phyloP scores from a whole-genome alignment of 2,113 vertebrate genomes.

The Conger conger region DNA sequence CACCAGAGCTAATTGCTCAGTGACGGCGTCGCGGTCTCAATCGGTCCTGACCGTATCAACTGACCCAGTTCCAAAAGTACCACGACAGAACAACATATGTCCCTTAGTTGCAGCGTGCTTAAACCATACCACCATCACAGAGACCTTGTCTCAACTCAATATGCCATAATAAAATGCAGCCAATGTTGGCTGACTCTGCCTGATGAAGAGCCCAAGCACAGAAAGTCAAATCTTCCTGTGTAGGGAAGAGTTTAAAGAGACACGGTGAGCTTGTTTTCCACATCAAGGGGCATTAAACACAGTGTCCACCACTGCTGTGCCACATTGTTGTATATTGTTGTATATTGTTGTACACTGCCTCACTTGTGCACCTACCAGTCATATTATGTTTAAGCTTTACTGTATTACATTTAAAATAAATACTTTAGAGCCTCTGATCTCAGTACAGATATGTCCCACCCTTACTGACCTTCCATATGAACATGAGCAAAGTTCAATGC shows the following conservation, averaged over 20 bases:
- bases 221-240: neutral
- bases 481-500: too few species aligned
- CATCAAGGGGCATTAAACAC: neutral
- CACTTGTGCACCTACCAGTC: neutral
- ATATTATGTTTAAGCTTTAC: neutral
- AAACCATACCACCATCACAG: neutral
- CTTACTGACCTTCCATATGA: neutral
- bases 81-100: neutral
- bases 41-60: neutral
- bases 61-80: neutral
- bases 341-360: neutral
- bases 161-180: neutral
- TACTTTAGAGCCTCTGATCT: too few species aligned
- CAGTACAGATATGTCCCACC: neutral
- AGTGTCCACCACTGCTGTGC: neutral
- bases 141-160: neutral
- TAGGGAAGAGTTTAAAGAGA: neutral
- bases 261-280: neutral
- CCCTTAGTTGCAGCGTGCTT: neutral
- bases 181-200: neutral
- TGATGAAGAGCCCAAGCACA: neutral
- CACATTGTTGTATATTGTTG: too few species aligned
- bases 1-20: neutral
- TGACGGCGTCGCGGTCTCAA: neutral
- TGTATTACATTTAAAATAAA: too few species aligned